Evolutionary conservation across 2,797 vertebrate genomes (phyloP).

Genomic region (Rhinoraja longicauda): DNA sequence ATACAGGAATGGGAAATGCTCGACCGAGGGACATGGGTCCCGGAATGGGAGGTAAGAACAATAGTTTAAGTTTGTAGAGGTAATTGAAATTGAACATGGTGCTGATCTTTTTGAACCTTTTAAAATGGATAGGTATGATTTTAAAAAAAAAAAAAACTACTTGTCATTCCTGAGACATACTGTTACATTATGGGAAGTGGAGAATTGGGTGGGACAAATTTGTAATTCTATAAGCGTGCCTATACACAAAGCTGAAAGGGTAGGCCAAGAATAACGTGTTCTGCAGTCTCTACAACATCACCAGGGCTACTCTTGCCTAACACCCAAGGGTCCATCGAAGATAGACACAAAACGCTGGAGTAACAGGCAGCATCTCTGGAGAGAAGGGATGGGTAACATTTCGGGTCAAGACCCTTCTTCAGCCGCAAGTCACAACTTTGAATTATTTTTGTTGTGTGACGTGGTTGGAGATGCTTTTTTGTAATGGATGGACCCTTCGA

Average conservation of each 20-base stretch:
- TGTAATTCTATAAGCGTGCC: background rate
- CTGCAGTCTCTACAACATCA: background rate
- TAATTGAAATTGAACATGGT: background rate
- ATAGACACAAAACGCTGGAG: no score
- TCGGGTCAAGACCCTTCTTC: no score
- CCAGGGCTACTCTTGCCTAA: no score
- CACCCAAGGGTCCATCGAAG: no score
- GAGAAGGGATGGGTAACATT: no score
- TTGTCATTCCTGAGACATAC: no score
- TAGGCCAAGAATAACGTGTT: background rate
- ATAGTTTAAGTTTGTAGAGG: background rate
- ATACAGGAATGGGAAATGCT: conserved; percentile 82
- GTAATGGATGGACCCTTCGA: background rate
- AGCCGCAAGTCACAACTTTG: background rate
- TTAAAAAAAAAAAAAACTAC: background rate
- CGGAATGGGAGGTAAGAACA: conserved; percentile 64
- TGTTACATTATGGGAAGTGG: background rate
- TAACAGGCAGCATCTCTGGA: no score
- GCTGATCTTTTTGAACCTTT: background rate
- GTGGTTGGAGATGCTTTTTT: background rate
- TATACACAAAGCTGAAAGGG: background rate
- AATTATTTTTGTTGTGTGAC: background rate
- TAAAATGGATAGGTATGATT: background rate
- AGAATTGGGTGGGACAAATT: background rate
- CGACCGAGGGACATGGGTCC: conserved; percentile 85